Percentiles rank a stretch among this genome's conserved stretches.
Evolutionary conservation across 2,888 invertebrate species (phyloP).

Genomic region (Tinea pellionella): DNA sequence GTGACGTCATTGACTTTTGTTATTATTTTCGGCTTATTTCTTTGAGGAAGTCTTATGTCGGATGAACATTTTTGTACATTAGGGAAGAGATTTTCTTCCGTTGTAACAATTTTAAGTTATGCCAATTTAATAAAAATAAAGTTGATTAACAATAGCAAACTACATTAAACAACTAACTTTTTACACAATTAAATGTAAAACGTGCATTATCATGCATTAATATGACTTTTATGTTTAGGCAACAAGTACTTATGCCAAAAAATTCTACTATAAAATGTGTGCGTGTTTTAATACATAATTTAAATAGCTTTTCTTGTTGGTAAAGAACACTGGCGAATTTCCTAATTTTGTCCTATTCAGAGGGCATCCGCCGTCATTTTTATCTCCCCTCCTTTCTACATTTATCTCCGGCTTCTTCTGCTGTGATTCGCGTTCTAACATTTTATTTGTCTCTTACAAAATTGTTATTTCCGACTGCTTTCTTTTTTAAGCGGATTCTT

Average conservation of each 20-base stretch:
- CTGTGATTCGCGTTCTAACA: slow-evolving; percentile 54
- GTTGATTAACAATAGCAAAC: background rate
- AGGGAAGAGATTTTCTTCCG: background rate
- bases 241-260: too few species aligned
- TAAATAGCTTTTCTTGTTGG: slow-evolving; percentile 40
- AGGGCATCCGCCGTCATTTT: slow-evolving; percentile 64
- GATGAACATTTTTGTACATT: slow-evolving; percentile 9
- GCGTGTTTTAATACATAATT: slow-evolving; percentile 34
- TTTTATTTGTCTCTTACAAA: slow-evolving; percentile 65
- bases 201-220: too few species aligned
- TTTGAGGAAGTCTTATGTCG: slow-evolving; percentile 17
- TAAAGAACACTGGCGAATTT: slow-evolving; percentile 54
- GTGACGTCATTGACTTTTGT: slow-evolving; percentile 17
- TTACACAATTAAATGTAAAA: too few species aligned
- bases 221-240: too few species aligned
- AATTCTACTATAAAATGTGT: too few species aligned
- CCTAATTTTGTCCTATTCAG: slow-evolving; percentile 63
- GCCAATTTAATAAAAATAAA: background rate
- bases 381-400: slow-evolving; percentile 62
- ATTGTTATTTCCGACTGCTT: slow-evolving; percentile 65
- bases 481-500: slow-evolving; percentile 58
- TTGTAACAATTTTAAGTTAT: background rate
- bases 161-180: too few species aligned
- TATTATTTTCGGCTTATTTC: slow-evolving; percentile 33
- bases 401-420: slow-evolving; percentile 56